These are phyloP conservation scores for Macrotis lagotis DNA, from an alignment of 2,113 vertebrate species.

Conservation along the genomic window DNA sequence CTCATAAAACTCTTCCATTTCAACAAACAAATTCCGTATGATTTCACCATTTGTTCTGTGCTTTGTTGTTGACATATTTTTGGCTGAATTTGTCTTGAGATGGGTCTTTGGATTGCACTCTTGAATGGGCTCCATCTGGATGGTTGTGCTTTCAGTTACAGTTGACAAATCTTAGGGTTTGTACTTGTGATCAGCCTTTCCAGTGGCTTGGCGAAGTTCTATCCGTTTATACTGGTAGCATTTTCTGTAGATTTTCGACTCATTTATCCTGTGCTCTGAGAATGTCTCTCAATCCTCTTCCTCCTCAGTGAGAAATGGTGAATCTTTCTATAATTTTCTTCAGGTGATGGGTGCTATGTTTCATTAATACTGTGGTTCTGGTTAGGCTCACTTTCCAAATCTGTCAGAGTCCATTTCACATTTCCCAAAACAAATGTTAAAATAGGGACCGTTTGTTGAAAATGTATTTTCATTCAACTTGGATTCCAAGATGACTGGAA, in stretches of 20 bases:
- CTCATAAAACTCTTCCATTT: neutral
- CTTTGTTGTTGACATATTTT: neutral
- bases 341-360: neutral
- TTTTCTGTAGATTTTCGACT: no score
- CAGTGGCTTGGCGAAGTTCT: neutral
- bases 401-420: neutral
- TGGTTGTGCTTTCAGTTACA: neutral
- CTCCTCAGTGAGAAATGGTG: neutral
- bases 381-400: neutral
- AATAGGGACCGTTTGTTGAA: neutral
- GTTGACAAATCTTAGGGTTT: neutral
- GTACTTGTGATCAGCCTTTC: neutral
- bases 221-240: neutral
- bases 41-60: neutral
- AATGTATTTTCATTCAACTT: neutral
- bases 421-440: neutral
- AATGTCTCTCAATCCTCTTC: neutral
- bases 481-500: neutral
- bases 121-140: neutral
- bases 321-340: neutral
- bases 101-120: neutral
- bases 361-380: neutral
- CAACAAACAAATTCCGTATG: neutral
- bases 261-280: neutral
- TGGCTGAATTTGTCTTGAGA: neutral